phyloP scores from a whole-genome alignment of 2,888 invertebrate species.

The Chelonus formosanus region DNA sequence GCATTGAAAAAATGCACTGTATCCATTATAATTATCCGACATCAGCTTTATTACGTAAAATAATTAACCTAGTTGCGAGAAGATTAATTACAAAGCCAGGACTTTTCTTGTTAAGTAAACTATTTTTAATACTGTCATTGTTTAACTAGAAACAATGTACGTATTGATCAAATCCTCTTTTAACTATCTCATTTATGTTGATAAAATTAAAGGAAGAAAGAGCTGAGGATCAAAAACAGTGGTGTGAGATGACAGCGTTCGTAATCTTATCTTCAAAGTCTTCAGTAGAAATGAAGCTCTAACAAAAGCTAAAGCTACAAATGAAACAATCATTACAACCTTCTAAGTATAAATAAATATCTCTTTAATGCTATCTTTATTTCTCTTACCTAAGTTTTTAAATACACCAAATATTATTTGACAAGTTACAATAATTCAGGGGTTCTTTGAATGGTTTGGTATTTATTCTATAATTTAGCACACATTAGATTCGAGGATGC shows the following conservation, averaged over 20 bases:
- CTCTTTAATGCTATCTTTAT: background rate
- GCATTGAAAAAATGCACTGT: no score
- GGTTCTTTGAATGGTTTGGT: no score
- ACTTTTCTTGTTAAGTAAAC: no score
- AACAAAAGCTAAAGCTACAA: slow-evolving; percentile 19
- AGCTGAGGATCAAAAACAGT: slow-evolving; percentile 28
- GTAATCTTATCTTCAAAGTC: slow-evolving; percentile 42
- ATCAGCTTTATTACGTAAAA: no score
- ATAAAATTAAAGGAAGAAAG: slow-evolving; percentile 47
- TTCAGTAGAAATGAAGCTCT: slow-evolving; percentile 39
- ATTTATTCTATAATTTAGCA: no score
- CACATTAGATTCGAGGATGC: no score
- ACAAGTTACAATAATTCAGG: no score
- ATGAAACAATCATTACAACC: slow-evolving; percentile 11
- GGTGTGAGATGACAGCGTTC: slow-evolving; percentile 33
- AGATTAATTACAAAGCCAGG: no score
- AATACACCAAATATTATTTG: slow-evolving; percentile 13
- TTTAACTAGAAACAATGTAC: no score
- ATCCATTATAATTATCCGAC: no score
- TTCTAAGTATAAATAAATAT: background rate
- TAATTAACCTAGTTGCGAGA: no score
- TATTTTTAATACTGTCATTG: no score
- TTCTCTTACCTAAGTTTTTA: slow-evolving; percentile 12
- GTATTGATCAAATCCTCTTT: slow-evolving; percentile 28
- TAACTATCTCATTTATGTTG: slow-evolving; percentile 55